Conservation (phyloP, 2,113 vertebrate species). For the Microtus montanus region DNA sequence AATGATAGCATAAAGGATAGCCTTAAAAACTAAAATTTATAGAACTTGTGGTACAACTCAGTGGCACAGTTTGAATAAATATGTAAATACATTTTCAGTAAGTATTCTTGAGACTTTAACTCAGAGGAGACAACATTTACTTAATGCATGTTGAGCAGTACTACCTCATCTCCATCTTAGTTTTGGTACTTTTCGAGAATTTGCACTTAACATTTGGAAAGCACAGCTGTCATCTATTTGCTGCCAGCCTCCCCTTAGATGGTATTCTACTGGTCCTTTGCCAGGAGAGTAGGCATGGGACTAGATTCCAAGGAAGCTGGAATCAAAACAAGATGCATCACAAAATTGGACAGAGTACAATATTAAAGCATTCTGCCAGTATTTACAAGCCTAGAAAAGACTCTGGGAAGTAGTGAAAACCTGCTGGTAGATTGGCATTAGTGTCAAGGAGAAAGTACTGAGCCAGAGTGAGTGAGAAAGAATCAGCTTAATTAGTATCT, state of each 20-base stretch:
- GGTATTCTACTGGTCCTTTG: not conserved
- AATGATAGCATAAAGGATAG: not conserved
- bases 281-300: not conserved
- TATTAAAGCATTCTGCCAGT: too few species aligned
- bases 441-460: not conserved
- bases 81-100: not conserved
- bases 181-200: not conserved
- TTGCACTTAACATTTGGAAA: not conserved
- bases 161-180: not conserved
- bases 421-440: not conserved
- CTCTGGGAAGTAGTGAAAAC: not conserved
- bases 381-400: not conserved
- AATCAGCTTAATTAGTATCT: not conserved
- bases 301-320: not conserved
- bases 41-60: not conserved
- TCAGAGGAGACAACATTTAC: not conserved
- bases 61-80: too few species aligned
- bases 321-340: not conserved
- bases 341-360: not conserved
- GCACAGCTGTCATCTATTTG: not conserved
- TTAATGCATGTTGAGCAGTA: not conserved
- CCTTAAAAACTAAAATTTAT: not conserved
- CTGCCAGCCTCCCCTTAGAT: not conserved
- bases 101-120: not conserved
- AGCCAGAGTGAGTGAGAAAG: not conserved